Conservation (phyloP, 2,888 invertebrate species). For the Spisula solida region DNA sequence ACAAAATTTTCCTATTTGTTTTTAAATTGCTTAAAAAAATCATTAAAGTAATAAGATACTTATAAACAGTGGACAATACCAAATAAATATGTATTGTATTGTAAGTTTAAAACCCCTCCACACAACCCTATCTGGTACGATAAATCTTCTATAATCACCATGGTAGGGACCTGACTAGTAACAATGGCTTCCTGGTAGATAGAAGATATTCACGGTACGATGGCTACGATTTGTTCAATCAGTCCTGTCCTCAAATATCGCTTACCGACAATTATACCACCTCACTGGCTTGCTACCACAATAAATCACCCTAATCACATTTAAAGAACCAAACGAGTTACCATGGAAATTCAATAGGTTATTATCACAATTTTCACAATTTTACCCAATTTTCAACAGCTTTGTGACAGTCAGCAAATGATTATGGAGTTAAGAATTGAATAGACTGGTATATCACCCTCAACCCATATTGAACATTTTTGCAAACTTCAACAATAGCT, state of each 20-base stretch:
- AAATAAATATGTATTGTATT: not conserved
- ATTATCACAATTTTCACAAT: conserved; percentile 30
- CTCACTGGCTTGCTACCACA: not conserved
- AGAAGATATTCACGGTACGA: conserved; percentile 5
- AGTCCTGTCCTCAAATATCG: conserved; percentile 4
- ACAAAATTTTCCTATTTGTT: no score
- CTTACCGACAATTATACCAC: not conserved
- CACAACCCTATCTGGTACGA: not conserved
- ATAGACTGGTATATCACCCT: not conserved
- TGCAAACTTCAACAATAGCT: not conserved
- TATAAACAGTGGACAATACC: not conserved
- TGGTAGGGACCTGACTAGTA: not conserved
- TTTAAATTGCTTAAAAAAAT: no score
- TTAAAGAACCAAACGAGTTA: conserved; percentile 26
- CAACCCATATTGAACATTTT: not conserved
- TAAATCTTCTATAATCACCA: not conserved
- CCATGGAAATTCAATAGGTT: conserved; percentile 33
- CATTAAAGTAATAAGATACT: not conserved
- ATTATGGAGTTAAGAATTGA: not conserved
- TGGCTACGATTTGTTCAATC: not conserved
- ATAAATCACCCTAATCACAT: conserved; percentile 4
- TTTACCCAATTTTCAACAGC: conserved; percentile 4
- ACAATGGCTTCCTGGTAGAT: not conserved
- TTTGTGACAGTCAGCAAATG: not conserved
- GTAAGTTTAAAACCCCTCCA: not conserved